A percentile compares a stretch with the other conserved stretches of the same genome.
These are phyloP conservation scores for Crepidodera aurea DNA, from an alignment of 2,888 invertebrate genomes.

Conservation along the genomic window DNA sequence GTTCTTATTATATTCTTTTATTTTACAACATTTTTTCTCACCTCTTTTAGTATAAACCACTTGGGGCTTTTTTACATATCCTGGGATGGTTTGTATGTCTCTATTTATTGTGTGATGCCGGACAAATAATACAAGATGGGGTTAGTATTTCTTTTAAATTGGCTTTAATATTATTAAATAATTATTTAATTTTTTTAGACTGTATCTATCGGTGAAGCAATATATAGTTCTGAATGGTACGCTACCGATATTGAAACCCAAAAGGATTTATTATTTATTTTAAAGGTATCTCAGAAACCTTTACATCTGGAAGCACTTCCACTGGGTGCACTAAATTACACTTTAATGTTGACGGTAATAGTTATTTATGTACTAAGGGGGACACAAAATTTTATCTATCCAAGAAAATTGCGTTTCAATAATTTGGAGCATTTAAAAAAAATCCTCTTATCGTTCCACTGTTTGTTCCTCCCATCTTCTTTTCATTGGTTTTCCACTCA, in stretches of 20 bases:
- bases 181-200: not conserved
- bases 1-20: no score
- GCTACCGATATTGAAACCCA: constrained; percentile 16
- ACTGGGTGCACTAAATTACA: constrained; percentile 29
- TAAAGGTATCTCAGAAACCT: constrained; percentile 27
- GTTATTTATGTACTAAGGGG: no score
- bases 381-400: no score
- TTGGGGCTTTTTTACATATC: not conserved
- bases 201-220: not conserved
- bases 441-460: no score
- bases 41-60: not conserved
- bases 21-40: no score
- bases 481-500: no score
- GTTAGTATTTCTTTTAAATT: not conserved
- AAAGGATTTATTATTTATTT: constrained; percentile 20
- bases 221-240: constrained; percentile 20
- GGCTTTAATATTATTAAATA: not conserved
- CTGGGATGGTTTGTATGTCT: not conserved
- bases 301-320: constrained; percentile 28
- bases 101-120: not conserved
- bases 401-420: no score
- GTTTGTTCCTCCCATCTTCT: no score
- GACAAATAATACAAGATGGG: not conserved
- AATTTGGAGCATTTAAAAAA: no score
- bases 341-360: constrained; percentile 29